phyloP scores from a whole-genome alignment of 2,797 vertebrate genomes.

The Poecilia picta region DNA sequence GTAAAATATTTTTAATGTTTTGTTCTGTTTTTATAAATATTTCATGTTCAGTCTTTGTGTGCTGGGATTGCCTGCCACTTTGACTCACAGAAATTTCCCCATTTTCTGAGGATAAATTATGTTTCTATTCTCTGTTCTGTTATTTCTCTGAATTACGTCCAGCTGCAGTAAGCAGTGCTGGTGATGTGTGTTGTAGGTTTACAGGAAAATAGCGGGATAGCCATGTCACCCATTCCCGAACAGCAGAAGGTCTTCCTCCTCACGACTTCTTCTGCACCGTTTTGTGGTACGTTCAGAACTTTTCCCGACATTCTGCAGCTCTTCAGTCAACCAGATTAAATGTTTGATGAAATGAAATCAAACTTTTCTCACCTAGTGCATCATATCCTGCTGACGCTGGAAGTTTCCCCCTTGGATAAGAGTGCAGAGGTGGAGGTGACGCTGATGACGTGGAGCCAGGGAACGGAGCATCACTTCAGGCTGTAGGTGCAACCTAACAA shows the following conservation, averaged over 20 bases:
- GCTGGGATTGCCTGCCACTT: too few relatives aligned
- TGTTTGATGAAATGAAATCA: background rate
- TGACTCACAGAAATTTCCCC: too few relatives aligned
- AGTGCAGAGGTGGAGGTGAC: conserved; percentile 77
- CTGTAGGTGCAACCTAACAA: conserved; percentile 68
- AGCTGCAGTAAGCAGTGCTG: conserved; percentile 1
- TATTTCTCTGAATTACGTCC: background rate
- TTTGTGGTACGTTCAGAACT: conserved; percentile 80
- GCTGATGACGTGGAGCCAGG: conserved; percentile 54
- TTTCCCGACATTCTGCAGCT: background rate
- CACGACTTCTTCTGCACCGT: conserved; percentile 84
- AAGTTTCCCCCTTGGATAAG: conserved; percentile 74
- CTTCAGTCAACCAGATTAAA: background rate
- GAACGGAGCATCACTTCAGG: conserved; percentile 60
- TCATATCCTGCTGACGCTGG: conserved; percentile 80
- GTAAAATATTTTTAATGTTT: too few relatives aligned
- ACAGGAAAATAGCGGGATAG: conserved; percentile 81
- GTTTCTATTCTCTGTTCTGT: too few relatives aligned
- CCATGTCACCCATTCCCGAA: conserved; percentile 77
- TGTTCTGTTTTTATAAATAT: too few relatives aligned
- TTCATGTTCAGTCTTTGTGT: too few relatives aligned
- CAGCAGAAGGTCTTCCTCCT: conserved; percentile 87
- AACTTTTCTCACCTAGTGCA: conserved; percentile 56
- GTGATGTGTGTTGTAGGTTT: conserved; percentile 80
- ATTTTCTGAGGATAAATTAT: too few relatives aligned